These are phyloP conservation scores for Oryctes rhinoceros DNA, from an alignment of 1,140 invertebrate genomes.

Conservation along the genomic window DNA sequence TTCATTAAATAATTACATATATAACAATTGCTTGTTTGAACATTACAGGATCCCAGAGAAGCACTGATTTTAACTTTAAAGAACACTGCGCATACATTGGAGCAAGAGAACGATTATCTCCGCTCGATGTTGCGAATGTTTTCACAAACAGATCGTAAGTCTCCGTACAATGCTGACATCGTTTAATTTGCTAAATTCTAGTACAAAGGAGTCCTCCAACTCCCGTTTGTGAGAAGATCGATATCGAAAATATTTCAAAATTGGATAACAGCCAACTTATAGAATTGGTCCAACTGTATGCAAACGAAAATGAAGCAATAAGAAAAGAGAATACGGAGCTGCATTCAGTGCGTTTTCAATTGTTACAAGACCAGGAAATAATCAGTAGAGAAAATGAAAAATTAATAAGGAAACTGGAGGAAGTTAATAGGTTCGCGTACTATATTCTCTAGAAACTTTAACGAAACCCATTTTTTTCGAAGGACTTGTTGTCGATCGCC, in stretches of 20 bases:
- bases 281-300: conserved; percentile 79
- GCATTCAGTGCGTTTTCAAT: conserved; percentile 78
- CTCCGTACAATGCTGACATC: neutral
- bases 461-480: conserved; percentile 49
- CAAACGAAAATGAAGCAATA: conserved; percentile 87
- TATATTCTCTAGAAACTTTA: neutral
- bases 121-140: conserved; percentile 68
- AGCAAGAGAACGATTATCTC: conserved; percentile 92
- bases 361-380: conserved; percentile 87
- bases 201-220: conserved; percentile 50
- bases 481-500: conserved; percentile 82
- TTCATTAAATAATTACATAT: neutral
- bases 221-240: conserved; percentile 66
- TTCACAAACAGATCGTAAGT: conserved; percentile 5
- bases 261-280: conserved; percentile 75
- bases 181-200: neutral
- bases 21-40: neutral
- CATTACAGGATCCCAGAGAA: conserved; percentile 84
- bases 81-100: conserved; percentile 85
- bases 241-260: conserved; percentile 75
- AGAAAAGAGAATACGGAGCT: conserved; percentile 88
- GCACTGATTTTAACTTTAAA: conserved; percentile 90
- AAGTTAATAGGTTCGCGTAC: conserved; percentile 66
- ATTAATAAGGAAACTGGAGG: conserved; percentile 85
- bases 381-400: conserved; percentile 91